Evolutionary conservation across 2,113 vertebrate species (phyloP).

Genomic region (Psephotus haematonotus): DNA sequence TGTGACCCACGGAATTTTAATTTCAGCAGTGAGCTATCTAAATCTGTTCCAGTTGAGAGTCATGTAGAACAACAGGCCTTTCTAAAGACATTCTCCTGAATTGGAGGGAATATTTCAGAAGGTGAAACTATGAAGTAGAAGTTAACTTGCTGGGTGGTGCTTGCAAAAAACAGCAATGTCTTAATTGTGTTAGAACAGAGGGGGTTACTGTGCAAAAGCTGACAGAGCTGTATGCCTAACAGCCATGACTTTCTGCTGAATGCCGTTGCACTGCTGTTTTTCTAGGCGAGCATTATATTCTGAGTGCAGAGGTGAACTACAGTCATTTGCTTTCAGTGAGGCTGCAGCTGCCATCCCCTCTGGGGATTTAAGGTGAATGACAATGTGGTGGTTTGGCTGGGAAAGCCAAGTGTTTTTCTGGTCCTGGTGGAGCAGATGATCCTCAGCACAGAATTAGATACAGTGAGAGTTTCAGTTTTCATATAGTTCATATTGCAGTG

Average conservation of each 20-base stretch:
- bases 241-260: background rate
- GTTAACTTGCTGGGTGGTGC: background rate
- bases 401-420: background rate
- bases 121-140: background rate
- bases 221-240: fast-evolving
- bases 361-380: background rate
- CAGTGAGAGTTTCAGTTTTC: background rate
- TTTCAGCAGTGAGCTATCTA: background rate
- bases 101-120: background rate
- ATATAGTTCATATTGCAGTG: background rate
- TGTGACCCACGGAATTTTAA: background rate
- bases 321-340: background rate
- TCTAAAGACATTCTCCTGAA: background rate
- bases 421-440: constrained; percentile 87
- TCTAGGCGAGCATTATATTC: background rate
- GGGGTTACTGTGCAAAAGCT: background rate
- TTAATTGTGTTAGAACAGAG: background rate
- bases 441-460: constrained; percentile 88
- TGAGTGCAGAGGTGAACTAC: background rate
- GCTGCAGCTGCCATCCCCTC: background rate
- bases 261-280: background rate
- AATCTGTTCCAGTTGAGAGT: background rate
- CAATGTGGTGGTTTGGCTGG: background rate
- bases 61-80: background rate
- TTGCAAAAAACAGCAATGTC: background rate